Evolutionary conservation across 1,140 invertebrate genomes (phyloP).

Genomic region (Diachasma alloeum): DNA sequence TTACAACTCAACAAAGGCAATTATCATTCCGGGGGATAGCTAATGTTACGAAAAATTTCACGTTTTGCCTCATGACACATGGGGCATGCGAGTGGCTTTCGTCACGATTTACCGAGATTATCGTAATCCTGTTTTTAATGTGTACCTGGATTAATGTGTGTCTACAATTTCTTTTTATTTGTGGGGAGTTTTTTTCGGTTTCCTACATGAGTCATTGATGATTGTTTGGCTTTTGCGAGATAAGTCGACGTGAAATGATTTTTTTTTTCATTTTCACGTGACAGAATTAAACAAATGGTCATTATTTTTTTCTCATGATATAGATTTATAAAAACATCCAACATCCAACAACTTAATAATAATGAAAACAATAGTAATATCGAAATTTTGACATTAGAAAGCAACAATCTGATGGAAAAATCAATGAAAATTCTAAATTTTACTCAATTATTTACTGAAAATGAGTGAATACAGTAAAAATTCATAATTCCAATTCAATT

Average conservation of each 20-base stretch:
- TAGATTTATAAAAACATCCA: no score
- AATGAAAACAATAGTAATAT: no score
- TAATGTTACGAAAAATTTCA: constrained; percentile 14
- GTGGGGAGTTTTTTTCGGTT: background rate
- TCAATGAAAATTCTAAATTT: no score
- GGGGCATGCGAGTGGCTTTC: background rate
- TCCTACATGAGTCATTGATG: background rate
- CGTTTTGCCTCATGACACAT: constrained; percentile 13
- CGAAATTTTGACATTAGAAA: no score
- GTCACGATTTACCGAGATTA: background rate
- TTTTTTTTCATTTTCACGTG: no score
- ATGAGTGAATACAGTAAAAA: no score
- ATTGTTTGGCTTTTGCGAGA: background rate
- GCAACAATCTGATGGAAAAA: no score
- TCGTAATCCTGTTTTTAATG: background rate
- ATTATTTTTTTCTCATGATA: no score
- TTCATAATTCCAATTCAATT: no score
- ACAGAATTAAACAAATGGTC: no score
- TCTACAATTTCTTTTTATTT: background rate
- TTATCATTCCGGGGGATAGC: background rate
- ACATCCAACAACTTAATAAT: no score
- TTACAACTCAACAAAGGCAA: background rate
- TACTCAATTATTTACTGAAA: no score
- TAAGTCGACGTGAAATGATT: background rate
- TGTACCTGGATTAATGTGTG: background rate